These are phyloP conservation scores for Cliona cf. orientalis DNA, from an alignment of 37 sponge, comb jelly and placozoan species.

Conservation along the genomic window DNA sequence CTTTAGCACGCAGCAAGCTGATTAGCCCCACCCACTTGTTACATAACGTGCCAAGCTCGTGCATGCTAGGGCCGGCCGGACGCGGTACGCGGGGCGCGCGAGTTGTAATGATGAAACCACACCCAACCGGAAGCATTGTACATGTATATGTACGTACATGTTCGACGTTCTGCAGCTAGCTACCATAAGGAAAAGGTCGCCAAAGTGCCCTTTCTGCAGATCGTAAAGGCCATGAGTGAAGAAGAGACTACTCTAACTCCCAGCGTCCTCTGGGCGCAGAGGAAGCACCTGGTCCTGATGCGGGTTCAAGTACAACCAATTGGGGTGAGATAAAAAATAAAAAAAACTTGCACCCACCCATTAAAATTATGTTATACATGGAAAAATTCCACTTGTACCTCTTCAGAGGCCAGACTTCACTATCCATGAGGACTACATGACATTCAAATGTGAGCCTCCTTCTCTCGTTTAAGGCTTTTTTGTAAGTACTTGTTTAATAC, in stretches of 20 bases:
- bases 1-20: background rate
- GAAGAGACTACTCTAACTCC: conserved; percentile 30
- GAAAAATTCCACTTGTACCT: background rate
- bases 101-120: background rate
- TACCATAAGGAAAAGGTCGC: background rate
- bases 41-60: too few species aligned
- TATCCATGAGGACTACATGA: conserved; percentile 60
- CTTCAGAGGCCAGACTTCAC: conserved; percentile 78
- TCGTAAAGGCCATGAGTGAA: background rate
- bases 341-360: background rate
- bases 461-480: background rate
- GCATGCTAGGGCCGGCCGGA: too few species aligned
- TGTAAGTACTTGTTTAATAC: conserved; percentile 1
- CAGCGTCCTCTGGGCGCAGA: conserved; percentile 78
- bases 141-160: too few species aligned
- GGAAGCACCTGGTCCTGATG: conserved; percentile 61
- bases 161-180: background rate
- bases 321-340: conserved; percentile 43
- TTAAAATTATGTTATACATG: background rate
- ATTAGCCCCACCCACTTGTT: background rate
- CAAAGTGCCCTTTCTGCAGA: background rate
- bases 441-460: conserved; percentile 63
- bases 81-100: background rate
- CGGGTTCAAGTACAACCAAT: conserved; percentile 60
- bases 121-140: too few species aligned